Percentiles rank a stretch among this genome's conserved stretches.
Evolutionary conservation across 2,113 vertebrate genomes (phyloP).

Genomic region (Thunnus maccoyii): DNA sequence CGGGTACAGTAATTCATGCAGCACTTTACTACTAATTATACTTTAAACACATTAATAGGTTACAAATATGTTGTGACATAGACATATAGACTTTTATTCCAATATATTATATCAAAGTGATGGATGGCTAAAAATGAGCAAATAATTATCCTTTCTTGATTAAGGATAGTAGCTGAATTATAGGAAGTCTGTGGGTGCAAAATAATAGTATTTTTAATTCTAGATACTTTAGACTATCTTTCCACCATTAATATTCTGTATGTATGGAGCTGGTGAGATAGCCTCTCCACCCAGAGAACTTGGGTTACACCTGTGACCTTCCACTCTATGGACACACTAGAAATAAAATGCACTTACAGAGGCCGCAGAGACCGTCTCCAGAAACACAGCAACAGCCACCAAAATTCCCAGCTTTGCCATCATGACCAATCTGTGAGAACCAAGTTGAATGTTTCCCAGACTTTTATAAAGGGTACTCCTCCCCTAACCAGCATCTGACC

Average conservation of each 20-base stretch:
- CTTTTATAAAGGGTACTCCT: constrained; percentile 66
- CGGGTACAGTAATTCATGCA: not conserved
- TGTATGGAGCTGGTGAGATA: too few relatives aligned
- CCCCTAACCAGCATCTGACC: constrained; percentile 44
- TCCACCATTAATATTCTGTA: too few relatives aligned
- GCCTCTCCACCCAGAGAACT: not conserved
- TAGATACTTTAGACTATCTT: too few relatives aligned
- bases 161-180: not conserved
- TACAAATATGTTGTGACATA: not conserved
- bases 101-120: not conserved
- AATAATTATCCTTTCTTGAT: not conserved
- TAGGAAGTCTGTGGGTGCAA: not conserved
- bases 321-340: not conserved
- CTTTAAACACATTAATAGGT: too few relatives aligned
- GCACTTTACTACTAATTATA: not conserved
- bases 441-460: not conserved
- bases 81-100: not conserved
- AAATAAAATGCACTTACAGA: constrained; percentile 71
- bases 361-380: constrained; percentile 77
- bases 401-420: constrained; percentile 84
- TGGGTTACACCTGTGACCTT: not conserved
- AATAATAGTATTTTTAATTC: not conserved
- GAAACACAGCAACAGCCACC: constrained; percentile 75
- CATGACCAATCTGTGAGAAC: constrained; percentile 35
- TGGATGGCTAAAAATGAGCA: not conserved